Base-by-base conservation (phyloP, 1,140 invertebrate genomes). In the Paracyclopina nana region DNA sequence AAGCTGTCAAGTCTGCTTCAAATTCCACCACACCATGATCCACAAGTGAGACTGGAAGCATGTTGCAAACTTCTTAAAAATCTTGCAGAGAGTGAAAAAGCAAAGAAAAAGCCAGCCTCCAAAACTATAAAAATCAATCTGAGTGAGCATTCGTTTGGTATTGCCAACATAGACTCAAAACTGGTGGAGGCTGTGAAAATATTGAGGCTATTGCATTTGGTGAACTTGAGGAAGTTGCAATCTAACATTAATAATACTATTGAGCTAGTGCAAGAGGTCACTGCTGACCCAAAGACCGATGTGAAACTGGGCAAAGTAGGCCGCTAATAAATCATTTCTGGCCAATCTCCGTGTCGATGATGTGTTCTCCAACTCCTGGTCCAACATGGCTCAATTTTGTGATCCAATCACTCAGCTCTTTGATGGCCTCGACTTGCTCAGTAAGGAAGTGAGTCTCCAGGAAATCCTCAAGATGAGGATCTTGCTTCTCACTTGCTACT, bases 221-320 rank as follows among this genome's bases (percentile, higher is more conserved):
- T 85, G 59, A 82, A 92, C 62, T 64, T 95, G 6, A 68, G 90
- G 55, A 72, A 87, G 55, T 68, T 95, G 16, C 91, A 96, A 65
- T 94, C 87, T 0, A 77, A 77, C 59, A 91, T 94, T 27, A 97
- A 97, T 66, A 81, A 90, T 66, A 77, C 81, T 2, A 80, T 96
- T 59, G 91, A 94, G 2, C 71, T 72, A 50, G 81, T 92, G 1
- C 92, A 97, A 70, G 75, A 68, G 52, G 70, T 96, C 4, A 96
- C 90, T 11, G 88, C 90, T 5, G 81, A 96, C 74, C 92, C 92
- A 8, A 90, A 90, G 68, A 96, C 90, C 58, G 88, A 97, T 62
- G 87, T 85, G 2, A 78, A 75, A 62, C 68, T 96, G 24, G 90
- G 88, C 50, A 82, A 86, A 76, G 86, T 95, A 59, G 91, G 91